Base-by-base conservation (phyloP, 2,113 vertebrate species). In the Marmota monax region DNA sequence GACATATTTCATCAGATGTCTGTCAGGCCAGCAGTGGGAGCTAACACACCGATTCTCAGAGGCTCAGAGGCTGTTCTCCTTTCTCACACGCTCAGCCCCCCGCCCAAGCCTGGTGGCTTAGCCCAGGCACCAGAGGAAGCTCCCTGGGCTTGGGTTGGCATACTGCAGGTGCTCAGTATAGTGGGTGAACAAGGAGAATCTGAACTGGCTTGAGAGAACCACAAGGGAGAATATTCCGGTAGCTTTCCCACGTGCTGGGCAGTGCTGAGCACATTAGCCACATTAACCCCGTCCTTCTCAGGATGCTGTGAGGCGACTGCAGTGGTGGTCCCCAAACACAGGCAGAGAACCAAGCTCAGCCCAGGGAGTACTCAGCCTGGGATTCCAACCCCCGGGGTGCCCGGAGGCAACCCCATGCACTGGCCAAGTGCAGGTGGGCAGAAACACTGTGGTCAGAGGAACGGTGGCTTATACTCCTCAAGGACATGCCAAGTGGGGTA, bases 21-120 rank as follows among this genome's bases (percentile, higher is more conserved):
- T 96, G 94, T 97, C 97, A 96, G 56, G 9, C 97, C 97, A 98
- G 97, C 97, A 97, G 97, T 97, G 97, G 97, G 97, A 97, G 97
- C 97, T 90, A 97, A n/a, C 96, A 95, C 94, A 85, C 97, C 95
- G 39, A 4, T 94, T 96, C 95, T 96, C 45, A 22, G 63, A 87
- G 72, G 56, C 95, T 96, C 45, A 22, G 63, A 87, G 79, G 63
- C 93, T n/a, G 51, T 27, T 70, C 69, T 61, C 25, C n/a, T 45
- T 32, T 29, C 23, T 0, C 67, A 9, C 76, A 78, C 0, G 0
- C 77, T 77, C 56, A 70, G 72, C 56, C 70, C 67, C 65, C 45
- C 6, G 84, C 84, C 65, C 39, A 32, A 76, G 65, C 91, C 91
- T 61, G 65, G 84, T 11, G 1, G 84, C 94, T 37, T 12, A 22